Percentiles rank a stretch among this genome's conserved stretches.
phyloP scores from a whole-genome alignment of 2,113 vertebrate genomes.

The Pandion haliaetus region DNA sequence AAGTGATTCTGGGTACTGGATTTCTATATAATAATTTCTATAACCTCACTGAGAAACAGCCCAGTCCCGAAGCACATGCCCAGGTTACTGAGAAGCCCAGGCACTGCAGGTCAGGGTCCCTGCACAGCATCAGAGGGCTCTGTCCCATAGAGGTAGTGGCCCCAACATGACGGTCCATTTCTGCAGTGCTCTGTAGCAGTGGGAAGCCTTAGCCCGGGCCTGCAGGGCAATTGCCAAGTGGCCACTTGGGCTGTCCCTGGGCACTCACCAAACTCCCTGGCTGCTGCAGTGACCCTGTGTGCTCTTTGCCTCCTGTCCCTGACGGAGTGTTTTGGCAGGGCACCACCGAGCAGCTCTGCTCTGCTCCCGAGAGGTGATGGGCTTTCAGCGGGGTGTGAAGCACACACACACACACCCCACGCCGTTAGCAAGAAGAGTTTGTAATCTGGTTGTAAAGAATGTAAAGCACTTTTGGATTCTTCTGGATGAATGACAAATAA shows the following conservation, averaged over 20 bases:
- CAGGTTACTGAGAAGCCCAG: not conserved
- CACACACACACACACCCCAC: too few species aligned
- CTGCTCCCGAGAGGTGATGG: not conserved
- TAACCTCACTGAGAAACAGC: not conserved
- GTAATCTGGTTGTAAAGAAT: slow-evolving; percentile 34
- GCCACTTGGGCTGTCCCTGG: not conserved
- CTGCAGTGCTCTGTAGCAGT: not conserved
- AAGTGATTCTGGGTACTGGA: not conserved
- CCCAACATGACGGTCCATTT: rapidly evolving
- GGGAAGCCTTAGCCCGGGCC: not conserved
- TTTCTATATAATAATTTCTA: not conserved
- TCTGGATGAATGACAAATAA: slow-evolving; percentile 70
- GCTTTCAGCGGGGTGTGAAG: not conserved
- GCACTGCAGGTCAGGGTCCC: not conserved
- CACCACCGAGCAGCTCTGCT: not conserved
- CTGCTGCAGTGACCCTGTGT: rapidly evolving
- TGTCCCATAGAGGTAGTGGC: not conserved
- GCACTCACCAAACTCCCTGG: not conserved
- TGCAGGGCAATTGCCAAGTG: not conserved
- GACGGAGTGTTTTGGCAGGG: rapidly evolving
- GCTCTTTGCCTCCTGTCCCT: not conserved
- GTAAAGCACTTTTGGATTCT: slow-evolving; percentile 61
- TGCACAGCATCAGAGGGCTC: not conserved
- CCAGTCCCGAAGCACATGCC: not conserved
- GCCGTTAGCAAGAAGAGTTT: not conserved